These are phyloP conservation scores for Parambassis ranga DNA, from an alignment of 2,797 vertebrate species.

Conservation along the genomic window DNA sequence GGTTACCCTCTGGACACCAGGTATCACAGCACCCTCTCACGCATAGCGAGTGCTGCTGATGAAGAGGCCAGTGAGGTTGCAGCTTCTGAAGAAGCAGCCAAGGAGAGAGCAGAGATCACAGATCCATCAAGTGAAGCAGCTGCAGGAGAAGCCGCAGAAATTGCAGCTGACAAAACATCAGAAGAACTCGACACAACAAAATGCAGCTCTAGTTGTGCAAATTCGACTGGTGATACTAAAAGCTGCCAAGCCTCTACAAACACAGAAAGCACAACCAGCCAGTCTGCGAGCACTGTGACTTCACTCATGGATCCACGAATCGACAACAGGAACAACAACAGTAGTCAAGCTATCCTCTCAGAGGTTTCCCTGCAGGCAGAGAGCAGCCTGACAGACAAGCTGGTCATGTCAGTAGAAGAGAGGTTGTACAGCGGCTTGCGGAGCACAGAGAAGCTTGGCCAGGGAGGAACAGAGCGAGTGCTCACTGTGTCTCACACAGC, in stretches of 20 bases:
- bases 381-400: conserved; percentile 81
- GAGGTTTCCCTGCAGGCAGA: conserved; percentile 56
- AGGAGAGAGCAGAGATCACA: conserved; percentile 34
- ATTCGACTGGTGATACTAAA: background rate
- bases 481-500: conserved; percentile 77
- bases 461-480: conserved; percentile 55
- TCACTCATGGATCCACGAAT: conserved; percentile 64
- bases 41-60: conserved; percentile 84
- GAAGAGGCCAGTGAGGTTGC: conserved; percentile 83
- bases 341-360: conserved; percentile 64
- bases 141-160: background rate
- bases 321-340: conserved; percentile 78
- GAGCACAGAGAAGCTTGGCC: conserved; percentile 50
- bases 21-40: conserved; percentile 89
- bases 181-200: conserved; percentile 11
- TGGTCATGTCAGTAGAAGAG: conserved; percentile 80
- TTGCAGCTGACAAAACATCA: background rate
- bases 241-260: conserved; percentile 9
- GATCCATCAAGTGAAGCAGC: conserved; percentile 8
- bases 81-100: conserved; percentile 51
- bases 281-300: background rate
- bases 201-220: background rate
- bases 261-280: conserved; percentile 49
- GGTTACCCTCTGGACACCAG: conserved; percentile 80
- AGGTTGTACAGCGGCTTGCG: conserved; percentile 82